A percentile compares a stretch with the other conserved stretches of the same genome.
These are phyloP conservation scores for Protonibea diacanthus DNA, from an alignment of 2,797 vertebrate genomes.

Conservation along the genomic window DNA sequence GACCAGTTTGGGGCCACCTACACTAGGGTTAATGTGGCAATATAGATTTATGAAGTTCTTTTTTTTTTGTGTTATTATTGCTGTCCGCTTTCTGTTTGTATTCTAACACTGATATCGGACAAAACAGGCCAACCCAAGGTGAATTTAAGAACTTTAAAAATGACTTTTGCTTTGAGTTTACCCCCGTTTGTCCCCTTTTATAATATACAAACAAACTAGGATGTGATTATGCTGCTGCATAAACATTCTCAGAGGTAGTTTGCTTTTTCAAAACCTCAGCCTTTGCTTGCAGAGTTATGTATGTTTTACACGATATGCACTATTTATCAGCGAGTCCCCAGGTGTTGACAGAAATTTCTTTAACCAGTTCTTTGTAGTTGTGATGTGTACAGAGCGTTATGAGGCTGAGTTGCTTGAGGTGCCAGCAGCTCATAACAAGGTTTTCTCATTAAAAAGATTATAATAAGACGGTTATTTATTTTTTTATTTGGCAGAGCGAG, in stretches of 20 bases:
- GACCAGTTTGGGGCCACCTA: no score
- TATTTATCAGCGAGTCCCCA: slow-evolving; percentile 8
- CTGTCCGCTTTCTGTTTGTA: neutral
- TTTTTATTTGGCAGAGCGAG: slow-evolving; percentile 86
- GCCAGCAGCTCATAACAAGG: neutral
- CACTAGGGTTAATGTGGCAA: slow-evolving; percentile 5
- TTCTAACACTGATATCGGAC: slow-evolving; percentile 5
- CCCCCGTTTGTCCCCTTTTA: neutral
- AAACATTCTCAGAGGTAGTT: slow-evolving; percentile 11
- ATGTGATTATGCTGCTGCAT: neutral
- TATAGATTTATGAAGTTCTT: slow-evolving; percentile 28
- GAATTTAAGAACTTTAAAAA: slow-evolving; percentile 17
- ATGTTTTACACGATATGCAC: neutral
- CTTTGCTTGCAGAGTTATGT: slow-evolving; percentile 1
- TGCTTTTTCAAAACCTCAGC: slow-evolving; percentile 1
- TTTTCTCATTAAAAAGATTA: neutral
- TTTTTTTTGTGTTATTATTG: slow-evolving; percentile 5
- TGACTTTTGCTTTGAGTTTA: slow-evolving; percentile 13
- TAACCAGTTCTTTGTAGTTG: slow-evolving; percentile 4
- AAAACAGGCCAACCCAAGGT: neutral
- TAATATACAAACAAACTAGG: slow-evolving; percentile 3
- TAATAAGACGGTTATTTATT: neutral
- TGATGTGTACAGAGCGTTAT: neutral
- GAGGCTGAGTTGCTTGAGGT: slow-evolving; percentile 9
- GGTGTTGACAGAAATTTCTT: slow-evolving; percentile 18